Conservation (phyloP, 2,797 vertebrate genomes). For the Poecilia picta region DNA sequence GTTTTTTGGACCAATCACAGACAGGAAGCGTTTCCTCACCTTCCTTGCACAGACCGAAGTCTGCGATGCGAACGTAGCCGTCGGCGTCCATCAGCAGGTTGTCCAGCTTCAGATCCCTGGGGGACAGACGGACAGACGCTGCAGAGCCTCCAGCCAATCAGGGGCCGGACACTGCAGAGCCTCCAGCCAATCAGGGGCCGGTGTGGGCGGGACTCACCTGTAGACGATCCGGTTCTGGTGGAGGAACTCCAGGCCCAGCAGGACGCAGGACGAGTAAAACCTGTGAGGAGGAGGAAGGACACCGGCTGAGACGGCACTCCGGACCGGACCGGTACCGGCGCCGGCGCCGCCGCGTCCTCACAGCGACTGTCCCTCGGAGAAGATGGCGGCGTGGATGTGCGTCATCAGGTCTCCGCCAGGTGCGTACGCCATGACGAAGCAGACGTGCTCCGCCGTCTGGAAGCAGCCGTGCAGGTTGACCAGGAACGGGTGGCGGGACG, state of each 20-base stretch:
- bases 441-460: constrained; percentile 91
- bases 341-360: too few species aligned
- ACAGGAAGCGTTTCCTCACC: constrained; percentile 10
- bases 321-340: too few species aligned
- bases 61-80: constrained; percentile 92
- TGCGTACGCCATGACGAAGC: constrained; percentile 94
- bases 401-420: constrained; percentile 97
- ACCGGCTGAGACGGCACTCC: too few species aligned
- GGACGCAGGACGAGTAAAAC: constrained; percentile 93
- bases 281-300: too few species aligned
- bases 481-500: constrained; percentile 89
- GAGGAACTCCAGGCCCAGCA: constrained; percentile 94
- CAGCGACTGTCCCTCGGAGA: constrained; percentile 85
- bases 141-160: background rate
- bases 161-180: too few species aligned
- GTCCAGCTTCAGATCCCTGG: constrained; percentile 92
- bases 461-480: constrained; percentile 94
- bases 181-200: background rate
- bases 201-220: constrained; percentile 77
- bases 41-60: constrained; percentile 92
- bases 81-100: constrained; percentile 93
- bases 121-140: constrained; percentile 9
- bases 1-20: background rate
- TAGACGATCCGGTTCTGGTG: constrained; percentile 94
- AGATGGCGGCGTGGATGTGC: constrained; percentile 90